A percentile compares a stretch with the other conserved stretches of the same genome.
Conservation (phyloP, 2,888 invertebrate genomes). For the Sepioteuthis lessoniana region DNA sequence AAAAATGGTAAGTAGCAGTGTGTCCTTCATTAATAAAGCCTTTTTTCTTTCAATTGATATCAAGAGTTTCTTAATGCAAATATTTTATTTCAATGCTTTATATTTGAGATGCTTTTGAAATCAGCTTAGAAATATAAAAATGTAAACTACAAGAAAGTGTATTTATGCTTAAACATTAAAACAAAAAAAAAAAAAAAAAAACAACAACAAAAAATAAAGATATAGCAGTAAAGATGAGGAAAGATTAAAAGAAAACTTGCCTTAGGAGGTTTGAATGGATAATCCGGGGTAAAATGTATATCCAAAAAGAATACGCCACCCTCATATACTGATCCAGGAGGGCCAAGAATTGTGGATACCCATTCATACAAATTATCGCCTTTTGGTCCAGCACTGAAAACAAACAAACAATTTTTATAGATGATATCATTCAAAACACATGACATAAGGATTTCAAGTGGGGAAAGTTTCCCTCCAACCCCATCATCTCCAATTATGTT, state of each 20-base stretch:
- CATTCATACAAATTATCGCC: conserved; percentile 93
- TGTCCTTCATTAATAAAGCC: too few species aligned
- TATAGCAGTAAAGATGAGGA: background rate
- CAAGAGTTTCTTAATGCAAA: too few species aligned
- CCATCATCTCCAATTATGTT: too few species aligned
- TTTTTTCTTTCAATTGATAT: too few species aligned
- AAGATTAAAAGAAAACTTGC: conserved; percentile 76
- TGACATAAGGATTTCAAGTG: too few species aligned
- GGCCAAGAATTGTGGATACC: conserved; percentile 85
- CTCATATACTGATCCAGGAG: conserved; percentile 97
- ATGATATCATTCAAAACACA: background rate
- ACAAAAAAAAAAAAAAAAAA: background rate
- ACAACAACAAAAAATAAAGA: background rate
- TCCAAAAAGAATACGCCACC: conserved; percentile 98
- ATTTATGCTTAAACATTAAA: too few species aligned
- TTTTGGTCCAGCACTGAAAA: conserved; percentile 92
- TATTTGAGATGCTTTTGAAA: too few species aligned
- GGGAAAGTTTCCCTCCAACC: too few species aligned
- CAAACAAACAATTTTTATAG: background rate
- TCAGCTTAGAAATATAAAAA: too few species aligned
- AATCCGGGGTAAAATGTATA: conserved; percentile 96
- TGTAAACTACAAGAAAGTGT: too few species aligned
- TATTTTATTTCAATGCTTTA: too few species aligned
- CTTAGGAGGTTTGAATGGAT: conserved; percentile 98
- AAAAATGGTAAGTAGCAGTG: too few species aligned